A percentile compares a stretch with the other conserved stretches of the same genome.
Conservation (phyloP, 2,113 vertebrate genomes). For the Etheostoma spectabile region DNA sequence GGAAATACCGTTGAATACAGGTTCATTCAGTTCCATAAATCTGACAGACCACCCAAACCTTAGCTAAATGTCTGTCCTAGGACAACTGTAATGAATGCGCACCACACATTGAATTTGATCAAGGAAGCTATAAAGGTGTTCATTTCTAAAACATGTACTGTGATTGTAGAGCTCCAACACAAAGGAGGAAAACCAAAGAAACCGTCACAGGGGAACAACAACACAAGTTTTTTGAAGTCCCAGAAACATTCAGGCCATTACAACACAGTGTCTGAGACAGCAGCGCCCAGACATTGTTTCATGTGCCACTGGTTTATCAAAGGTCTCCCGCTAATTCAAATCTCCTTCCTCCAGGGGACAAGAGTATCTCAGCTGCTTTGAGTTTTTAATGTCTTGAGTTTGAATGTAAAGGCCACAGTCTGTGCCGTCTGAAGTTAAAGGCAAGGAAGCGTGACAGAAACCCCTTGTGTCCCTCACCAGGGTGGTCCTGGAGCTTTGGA, state of each 20-base stretch:
- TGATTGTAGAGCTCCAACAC: neutral
- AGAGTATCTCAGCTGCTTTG: constrained; percentile 47
- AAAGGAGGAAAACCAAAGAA: neutral
- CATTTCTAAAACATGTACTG: neutral
- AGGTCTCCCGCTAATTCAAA: constrained; percentile 70
- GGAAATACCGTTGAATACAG: constrained; percentile 31
- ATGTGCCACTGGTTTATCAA: constrained; percentile 44
- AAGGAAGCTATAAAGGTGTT: constrained; percentile 3
- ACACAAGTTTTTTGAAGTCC: neutral
- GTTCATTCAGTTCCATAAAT: constrained; percentile 54
- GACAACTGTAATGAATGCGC: constrained; percentile 34
- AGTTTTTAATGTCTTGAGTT: constrained; percentile 35
- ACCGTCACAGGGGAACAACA: neutral
- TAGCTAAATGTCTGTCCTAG: neutral
- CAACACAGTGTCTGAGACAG: constrained; percentile 23
- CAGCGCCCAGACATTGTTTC: constrained; percentile 36
- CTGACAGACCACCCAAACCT: constrained; percentile 58
- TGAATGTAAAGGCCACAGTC: constrained; percentile 28
- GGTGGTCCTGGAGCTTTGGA: constrained; percentile 49
- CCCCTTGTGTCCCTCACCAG: constrained; percentile 38
- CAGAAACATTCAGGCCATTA: constrained; percentile 2
- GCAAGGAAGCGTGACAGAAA: constrained; percentile 50
- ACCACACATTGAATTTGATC: neutral
- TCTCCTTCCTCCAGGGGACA: constrained; percentile 51
- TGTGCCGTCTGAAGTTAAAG: constrained; percentile 38